Conservation (phyloP, 2,888 invertebrate species). For the Notodonta dromedarius region DNA sequence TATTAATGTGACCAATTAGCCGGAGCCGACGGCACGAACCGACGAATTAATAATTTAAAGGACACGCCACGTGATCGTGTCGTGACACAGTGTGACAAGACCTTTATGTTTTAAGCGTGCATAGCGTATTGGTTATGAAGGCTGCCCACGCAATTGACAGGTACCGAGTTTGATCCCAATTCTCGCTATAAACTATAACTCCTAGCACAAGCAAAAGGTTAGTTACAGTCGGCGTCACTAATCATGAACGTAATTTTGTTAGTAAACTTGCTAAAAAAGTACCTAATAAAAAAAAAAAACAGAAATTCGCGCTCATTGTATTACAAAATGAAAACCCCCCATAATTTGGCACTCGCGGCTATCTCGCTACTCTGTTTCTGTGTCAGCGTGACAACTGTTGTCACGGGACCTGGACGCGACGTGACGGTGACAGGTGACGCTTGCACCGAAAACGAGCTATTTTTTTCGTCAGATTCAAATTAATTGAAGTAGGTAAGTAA, state of each 20-base stretch:
- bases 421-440: slow-evolving; percentile 36
- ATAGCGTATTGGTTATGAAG: too few relatives aligned
- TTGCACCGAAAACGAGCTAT: slow-evolving; percentile 20
- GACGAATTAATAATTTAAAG: slow-evolving; percentile 22
- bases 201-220: too few relatives aligned
- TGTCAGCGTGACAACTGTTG: slow-evolving; percentile 52
- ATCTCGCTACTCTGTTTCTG: slow-evolving; percentile 18
- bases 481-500: neutral
- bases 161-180: too few relatives aligned
- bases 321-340: slow-evolving; percentile 13
- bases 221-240: too few relatives aligned
- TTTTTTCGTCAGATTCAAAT: neutral
- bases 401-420: slow-evolving; percentile 38
- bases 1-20: slow-evolving; percentile 20
- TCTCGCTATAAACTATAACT: too few relatives aligned
- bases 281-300: too few relatives aligned
- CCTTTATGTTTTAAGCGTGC: neutral
- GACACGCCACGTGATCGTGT: neutral
- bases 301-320: too few relatives aligned
- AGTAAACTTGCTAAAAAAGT: too few relatives aligned
- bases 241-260: too few relatives aligned
- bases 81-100: neutral
- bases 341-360: slow-evolving; percentile 14
- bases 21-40: slow-evolving; percentile 8
- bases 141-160: too few relatives aligned